Evolutionary conservation across 2,113 vertebrate species (phyloP).

Genomic region (Acrocephalus kingi): DNA sequence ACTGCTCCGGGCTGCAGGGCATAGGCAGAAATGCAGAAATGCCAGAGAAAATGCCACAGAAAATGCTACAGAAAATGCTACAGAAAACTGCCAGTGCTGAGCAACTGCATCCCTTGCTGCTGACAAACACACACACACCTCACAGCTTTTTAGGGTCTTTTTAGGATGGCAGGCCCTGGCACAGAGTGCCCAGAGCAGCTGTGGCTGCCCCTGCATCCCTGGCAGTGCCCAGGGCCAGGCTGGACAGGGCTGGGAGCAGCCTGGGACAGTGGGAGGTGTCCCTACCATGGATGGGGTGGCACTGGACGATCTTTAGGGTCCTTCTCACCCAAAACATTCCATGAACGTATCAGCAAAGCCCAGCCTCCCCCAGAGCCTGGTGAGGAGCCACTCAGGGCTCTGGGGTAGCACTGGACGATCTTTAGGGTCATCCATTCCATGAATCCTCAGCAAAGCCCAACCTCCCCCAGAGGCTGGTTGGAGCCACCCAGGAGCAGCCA

Average conservation of each 20-base stretch:
- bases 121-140: background rate
- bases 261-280: background rate
- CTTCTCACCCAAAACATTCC: background rate
- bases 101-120: rapidly evolving
- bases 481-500: too few relatives aligned
- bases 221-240: rapidly evolving
- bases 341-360: background rate
- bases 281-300: background rate
- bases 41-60: background rate
- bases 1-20: background rate
- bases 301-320: background rate
- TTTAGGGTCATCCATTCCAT: background rate
- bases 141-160: background rate
- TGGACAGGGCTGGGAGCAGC: background rate
- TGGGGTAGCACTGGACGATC: too few relatives aligned
- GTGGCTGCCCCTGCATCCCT: background rate
- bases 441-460: background rate
- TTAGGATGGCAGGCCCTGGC: background rate
- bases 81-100: background rate
- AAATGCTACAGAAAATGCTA: too few relatives aligned
- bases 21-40: background rate
- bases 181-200: background rate
- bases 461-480: background rate
- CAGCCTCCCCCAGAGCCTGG: background rate
- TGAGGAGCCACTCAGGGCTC: background rate